A percentile compares a stretch with the other conserved stretches of the same genome.
These are phyloP conservation scores for Pedionomus torquatus DNA, from an alignment of 2,113 vertebrate genomes.

Conservation along the genomic window DNA sequence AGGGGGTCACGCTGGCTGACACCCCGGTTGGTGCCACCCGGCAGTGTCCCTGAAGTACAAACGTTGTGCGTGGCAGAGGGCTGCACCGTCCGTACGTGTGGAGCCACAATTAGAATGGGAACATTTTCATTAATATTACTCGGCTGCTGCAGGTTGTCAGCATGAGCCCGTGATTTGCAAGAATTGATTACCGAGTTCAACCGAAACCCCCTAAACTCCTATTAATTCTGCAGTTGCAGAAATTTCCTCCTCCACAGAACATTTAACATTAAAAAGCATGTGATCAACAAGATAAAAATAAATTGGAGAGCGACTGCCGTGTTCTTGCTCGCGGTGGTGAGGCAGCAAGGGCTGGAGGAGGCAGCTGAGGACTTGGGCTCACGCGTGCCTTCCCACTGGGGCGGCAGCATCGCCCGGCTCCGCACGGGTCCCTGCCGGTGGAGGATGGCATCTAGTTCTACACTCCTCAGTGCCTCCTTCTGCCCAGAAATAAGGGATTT, in stretches of 20 bases:
- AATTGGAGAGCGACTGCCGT: not conserved
- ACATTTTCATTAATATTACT: not conserved
- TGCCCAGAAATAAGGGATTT: no score
- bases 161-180: not conserved
- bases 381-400: not conserved
- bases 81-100: not conserved
- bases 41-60: not conserved
- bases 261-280: constrained; percentile 38
- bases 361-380: not conserved
- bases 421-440: not conserved
- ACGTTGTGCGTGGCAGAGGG: not conserved
- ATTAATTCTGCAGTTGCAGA: constrained; percentile 37
- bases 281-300: constrained; percentile 64
- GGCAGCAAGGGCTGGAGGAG: not conserved
- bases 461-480: not conserved
- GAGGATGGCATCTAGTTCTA: not conserved
- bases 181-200: constrained; percentile 6
- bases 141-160: constrained; percentile 8
- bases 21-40: not conserved
- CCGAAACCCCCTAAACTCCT: not conserved
- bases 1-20: not conserved
- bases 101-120: not conserved
- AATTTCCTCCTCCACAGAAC: constrained; percentile 54
- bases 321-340: not conserved
- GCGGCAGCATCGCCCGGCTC: not conserved